These are phyloP conservation scores for Pipistrellus kuhlii DNA, from an alignment of 2,797 vertebrate genomes.

Conservation along the genomic window DNA sequence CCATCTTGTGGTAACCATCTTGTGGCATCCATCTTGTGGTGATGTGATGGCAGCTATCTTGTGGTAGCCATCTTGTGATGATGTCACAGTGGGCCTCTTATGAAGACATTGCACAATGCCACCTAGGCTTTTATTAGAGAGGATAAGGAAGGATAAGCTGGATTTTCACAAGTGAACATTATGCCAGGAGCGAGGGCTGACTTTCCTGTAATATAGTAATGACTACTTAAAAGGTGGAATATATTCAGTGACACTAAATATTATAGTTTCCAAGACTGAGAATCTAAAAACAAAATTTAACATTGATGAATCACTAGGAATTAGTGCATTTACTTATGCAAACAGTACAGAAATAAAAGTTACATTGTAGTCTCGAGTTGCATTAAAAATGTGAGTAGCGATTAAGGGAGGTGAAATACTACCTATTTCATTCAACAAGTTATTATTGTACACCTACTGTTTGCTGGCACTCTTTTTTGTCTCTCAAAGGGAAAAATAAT, in stretches of 20 bases:
- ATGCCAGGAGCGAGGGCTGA: not conserved
- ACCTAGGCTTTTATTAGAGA: no score
- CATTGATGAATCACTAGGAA: not conserved
- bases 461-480: not conserved
- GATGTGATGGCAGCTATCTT: no score
- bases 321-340: slow-evolving; percentile 12
- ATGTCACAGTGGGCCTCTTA: no score
- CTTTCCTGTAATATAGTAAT: slow-evolving; percentile 54
- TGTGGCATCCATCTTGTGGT: no score
- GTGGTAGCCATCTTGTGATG: no score
- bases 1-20: no score
- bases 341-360: slow-evolving; percentile 30
- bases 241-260: slow-evolving; percentile 22
- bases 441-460: not conserved
- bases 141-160: slow-evolving; percentile 46
- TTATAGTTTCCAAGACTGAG: slow-evolving; percentile 24
- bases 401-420: not conserved
- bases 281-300: slow-evolving; percentile 58
- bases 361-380: not conserved
- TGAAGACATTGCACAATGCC: no score
- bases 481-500: not conserved
- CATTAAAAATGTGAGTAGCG: not conserved
- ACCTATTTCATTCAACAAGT: not conserved
- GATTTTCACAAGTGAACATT: slow-evolving; percentile 24
- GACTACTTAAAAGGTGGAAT: slow-evolving; percentile 40